These are phyloP conservation scores for Plagodis pulveraria DNA, from an alignment of 2,888 invertebrate species.

Conservation along the genomic window DNA sequence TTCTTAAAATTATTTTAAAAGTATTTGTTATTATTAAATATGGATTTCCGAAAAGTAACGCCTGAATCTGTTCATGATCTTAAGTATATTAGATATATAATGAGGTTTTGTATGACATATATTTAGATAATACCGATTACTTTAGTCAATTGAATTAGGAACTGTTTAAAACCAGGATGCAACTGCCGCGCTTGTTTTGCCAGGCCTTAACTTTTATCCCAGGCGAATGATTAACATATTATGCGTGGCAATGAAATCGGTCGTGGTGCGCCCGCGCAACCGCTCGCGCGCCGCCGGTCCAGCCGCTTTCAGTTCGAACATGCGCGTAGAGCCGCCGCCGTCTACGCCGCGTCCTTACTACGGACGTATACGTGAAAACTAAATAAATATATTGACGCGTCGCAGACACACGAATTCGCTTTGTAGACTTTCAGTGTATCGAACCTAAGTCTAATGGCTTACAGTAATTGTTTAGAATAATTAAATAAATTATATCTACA, in stretches of 20 bases:
- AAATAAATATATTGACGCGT: conserved; percentile 30
- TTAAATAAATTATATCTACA: conserved; percentile 4
- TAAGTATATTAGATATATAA: too few relatives aligned
- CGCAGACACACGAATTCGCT: conserved; percentile 17
- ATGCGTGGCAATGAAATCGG: conserved; percentile 70
- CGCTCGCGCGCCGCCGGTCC: conserved; percentile 42
- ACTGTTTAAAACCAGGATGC: conserved; percentile 17
- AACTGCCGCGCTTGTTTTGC: conserved; percentile 11
- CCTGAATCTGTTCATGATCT: too few relatives aligned
- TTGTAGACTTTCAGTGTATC: conserved; percentile 16
- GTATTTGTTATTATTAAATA: too few relatives aligned
- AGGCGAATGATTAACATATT: conserved; percentile 48
- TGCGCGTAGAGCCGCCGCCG: conserved; percentile 66
- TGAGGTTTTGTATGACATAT: too few relatives aligned
- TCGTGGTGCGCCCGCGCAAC: conserved; percentile 44
- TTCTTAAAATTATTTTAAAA: too few relatives aligned
- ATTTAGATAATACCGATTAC: too few relatives aligned
- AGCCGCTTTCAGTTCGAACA: conserved; percentile 61
- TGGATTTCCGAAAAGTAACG: too few relatives aligned
- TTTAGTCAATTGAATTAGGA: too few relatives aligned
- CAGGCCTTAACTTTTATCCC: conserved; percentile 40
- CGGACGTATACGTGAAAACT: conserved; percentile 43
- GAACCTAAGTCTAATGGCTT: conserved; percentile 13
- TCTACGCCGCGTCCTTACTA: conserved; percentile 54
- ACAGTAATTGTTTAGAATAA: background rate